Evolutionary conservation across 1,140 invertebrate species (phyloP), one percentile per base, ranked within the genome.

Genomic region (Trichonephila clavata): DNA sequence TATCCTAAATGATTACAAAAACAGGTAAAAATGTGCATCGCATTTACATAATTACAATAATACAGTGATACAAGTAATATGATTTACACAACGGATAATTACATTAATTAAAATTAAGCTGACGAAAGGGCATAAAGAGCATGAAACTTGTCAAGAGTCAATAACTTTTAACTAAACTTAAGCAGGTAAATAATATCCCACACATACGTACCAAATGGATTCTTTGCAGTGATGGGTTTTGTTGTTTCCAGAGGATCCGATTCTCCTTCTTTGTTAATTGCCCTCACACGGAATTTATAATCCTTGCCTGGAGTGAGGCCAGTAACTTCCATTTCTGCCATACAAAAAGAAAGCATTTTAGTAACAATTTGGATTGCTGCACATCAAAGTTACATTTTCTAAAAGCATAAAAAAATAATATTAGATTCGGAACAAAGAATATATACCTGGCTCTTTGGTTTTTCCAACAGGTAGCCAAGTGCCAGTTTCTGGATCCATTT

Each of bases 211-310:
- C 98, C 98, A 96, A 98, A 99, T 90, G 99, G 98, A 98, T 99
- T 99, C 96, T 99, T 99, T 24, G 99, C 99, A 95, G 98, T 96
- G 84, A 99, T 98, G 18, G 98, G 96, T 95, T 97, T 97, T 61
- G 98, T 97, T 0, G 98, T 97, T 94, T 97, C 97, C 21, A 99
- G 96, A n/a, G 99, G 98, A 95, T 98, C 98, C 2, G 99, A 99
- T 96, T 99, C 98, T 61, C 99, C 99, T 95, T 99, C 98, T 16
- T 98, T 96, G 96, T 99, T 99, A 18, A 99, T 98, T 86, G 99
- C 99, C 43, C 97, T 97, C 5, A 99, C 99, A 91, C 99, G 97
- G 97, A 99, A 99, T 96, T 98, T 98, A 95, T 99, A 99, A 96
- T 99, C 98, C 95, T 98, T 98, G 61, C 98, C 98, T 24, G 98